phyloP scores from a whole-genome alignment of 2,888 invertebrate species.

The Pseudococcus jackbeardsleyi region DNA sequence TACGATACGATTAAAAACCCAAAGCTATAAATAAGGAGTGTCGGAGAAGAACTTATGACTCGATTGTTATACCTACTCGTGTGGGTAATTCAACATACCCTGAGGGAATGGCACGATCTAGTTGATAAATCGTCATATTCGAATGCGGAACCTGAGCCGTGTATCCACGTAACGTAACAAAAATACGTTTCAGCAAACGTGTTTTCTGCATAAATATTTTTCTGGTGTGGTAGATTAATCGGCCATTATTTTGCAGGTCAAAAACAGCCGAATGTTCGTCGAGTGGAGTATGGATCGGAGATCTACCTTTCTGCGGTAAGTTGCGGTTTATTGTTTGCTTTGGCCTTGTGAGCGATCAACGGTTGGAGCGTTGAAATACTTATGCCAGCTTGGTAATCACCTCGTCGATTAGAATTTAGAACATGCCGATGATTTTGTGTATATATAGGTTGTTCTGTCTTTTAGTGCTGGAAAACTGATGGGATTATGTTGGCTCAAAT shows the following conservation, averaged over 20 bases:
- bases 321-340: conserved; percentile 65
- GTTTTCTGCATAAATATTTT: conserved; percentile 32
- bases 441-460: no score
- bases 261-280: conserved; percentile 79
- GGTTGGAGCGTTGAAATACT: conserved; percentile 27
- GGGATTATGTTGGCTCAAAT: no score
- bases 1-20: neutral
- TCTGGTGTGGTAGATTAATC: neutral
- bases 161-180: neutral
- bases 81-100: conserved; percentile 19
- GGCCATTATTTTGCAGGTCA: conserved; percentile 70
- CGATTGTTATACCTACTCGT: conserved; percentile 23
- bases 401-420: neutral
- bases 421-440: neutral
- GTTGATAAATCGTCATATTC: conserved; percentile 10
- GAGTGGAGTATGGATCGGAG: conserved; percentile 83
- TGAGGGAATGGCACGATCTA: neutral
- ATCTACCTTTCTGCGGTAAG: conserved; percentile 88
- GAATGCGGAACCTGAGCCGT: conserved; percentile 2
- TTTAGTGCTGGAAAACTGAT: no score
- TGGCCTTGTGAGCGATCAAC: conserved; percentile 24
- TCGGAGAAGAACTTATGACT: neutral
- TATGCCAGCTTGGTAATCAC: conserved; percentile 7
- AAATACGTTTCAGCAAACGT: neutral
- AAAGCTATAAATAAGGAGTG: conserved; percentile 12